phyloP scores from a whole-genome alignment of 2,888 invertebrate genomes.

The Caenorhabditis zanzibari region DNA sequence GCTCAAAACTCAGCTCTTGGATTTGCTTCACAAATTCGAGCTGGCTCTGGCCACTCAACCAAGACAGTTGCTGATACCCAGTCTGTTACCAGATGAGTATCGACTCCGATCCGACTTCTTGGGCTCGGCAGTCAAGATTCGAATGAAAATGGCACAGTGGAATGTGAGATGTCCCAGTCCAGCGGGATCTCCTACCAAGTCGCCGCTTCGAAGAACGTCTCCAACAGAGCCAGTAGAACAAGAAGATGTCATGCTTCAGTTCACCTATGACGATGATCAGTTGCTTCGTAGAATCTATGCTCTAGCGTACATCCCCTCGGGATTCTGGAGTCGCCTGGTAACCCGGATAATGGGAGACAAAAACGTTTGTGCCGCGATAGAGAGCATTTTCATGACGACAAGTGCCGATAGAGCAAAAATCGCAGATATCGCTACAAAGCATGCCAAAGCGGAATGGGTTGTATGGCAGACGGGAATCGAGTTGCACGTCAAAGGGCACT shows the following conservation, averaged over 20 bases:
- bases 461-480: slow-evolving; percentile 95
- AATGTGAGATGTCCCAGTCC: slow-evolving; percentile 62
- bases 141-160: slow-evolving; percentile 71
- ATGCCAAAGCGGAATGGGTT: slow-evolving; percentile 88
- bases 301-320: slow-evolving; percentile 97
- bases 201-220: slow-evolving; percentile 39
- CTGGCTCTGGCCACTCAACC: slow-evolving; percentile 97
- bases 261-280: slow-evolving; percentile 69
- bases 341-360: slow-evolving; percentile 86
- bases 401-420: slow-evolving; percentile 55
- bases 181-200: slow-evolving; percentile 46
- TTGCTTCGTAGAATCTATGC: slow-evolving; percentile 84
- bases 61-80: slow-evolving; percentile 92
- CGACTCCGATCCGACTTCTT: slow-evolving; percentile 85
- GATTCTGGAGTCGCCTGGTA: slow-evolving; percentile 96
- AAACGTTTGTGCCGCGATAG: slow-evolving; percentile 69
- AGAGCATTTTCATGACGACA: slow-evolving; percentile 68
- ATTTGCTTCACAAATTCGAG: slow-evolving; percentile 78
- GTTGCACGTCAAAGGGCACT: slow-evolving; percentile 88
- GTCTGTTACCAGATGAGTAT: slow-evolving; percentile 91
- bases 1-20: slow-evolving; percentile 64
- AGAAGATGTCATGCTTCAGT: slow-evolving; percentile 62
- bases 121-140: slow-evolving; percentile 83
- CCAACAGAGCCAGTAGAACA: slow-evolving; percentile 9
- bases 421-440: slow-evolving; percentile 55